Evolutionary conservation across 1,140 invertebrate species (phyloP).

Genomic region (Drosophila orosa): DNA sequence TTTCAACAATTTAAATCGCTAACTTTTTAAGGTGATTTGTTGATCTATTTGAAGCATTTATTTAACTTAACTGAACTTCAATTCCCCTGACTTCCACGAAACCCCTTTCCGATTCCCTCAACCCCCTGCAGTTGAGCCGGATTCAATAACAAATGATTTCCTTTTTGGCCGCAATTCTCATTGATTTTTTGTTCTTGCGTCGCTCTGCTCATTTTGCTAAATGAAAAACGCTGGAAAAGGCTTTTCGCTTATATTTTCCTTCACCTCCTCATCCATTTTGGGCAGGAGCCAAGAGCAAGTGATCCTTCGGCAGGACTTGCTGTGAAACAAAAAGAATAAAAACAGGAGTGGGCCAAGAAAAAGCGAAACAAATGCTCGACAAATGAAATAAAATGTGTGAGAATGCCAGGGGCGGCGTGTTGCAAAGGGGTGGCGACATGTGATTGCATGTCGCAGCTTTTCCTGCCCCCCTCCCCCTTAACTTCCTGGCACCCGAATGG

Average conservation of each 20-base stretch:
- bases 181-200: constrained; percentile 56
- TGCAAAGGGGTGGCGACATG: constrained; percentile 22
- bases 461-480: not conserved
- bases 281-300: constrained; percentile 63
- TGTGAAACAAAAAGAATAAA: constrained; percentile 2
- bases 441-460: constrained; percentile 59
- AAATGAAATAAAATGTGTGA: constrained; percentile 71
- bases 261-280: constrained; percentile 33
- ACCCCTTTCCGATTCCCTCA: no score
- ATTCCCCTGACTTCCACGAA: not conserved
- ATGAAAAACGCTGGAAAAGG: constrained; percentile 63
- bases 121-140: constrained; percentile 28
- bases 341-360: not conserved
- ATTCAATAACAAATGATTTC: constrained; percentile 77
- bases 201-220: constrained; percentile 65
- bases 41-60: constrained; percentile 10
- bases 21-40: not conserved
- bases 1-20: no score
- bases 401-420: constrained; percentile 2
- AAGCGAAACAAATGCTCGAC: constrained; percentile 69
- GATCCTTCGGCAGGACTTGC: constrained; percentile 33
- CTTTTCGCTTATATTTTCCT: constrained; percentile 31
- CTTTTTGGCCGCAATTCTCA: constrained; percentile 62
- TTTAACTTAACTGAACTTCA: constrained; percentile 21
- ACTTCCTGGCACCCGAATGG: constrained; percentile 41